Base-by-base conservation (phyloP, 2,797 vertebrate species). In the Sylvilagus floridanus region DNA sequence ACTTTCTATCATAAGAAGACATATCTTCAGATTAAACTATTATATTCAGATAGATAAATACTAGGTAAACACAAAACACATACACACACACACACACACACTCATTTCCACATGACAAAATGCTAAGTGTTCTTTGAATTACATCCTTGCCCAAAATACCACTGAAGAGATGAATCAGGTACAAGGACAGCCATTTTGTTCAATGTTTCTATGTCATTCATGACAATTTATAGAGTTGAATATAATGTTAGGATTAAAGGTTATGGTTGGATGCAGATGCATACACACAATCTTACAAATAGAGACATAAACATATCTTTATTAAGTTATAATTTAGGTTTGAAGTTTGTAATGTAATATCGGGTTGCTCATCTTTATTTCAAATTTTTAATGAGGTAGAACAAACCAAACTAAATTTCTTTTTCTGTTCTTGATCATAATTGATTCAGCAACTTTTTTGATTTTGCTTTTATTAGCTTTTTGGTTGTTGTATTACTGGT, bases 31-130 rank as follows among this genome's bases (percentile, higher is more conserved):
- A 14, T 93, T 71, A 71, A n/a, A 86, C 16, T 93, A 11, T 91
- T 71, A 77, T 87, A 72, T 69, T 90, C 50, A 75, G n/a, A 65
- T 30, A 89, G 66, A 69, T 90, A 54, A 96, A 78, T 30, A 75
- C 30, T 17, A 87, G 42, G 63, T 63, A 79, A 1, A 17, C 60
- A 60, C 91, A 88, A 84, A 66, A 42, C 60, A 68, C 42, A 47
- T 66, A 68, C 42, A 47, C 42, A 47, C 42, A 47, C 42, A 42
- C 37, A 42, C 42, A 47, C 42, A 9, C 42, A 47, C 19, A 21
- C 54, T 16, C 54, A 57, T 5, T 57, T 16, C 22, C 14, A n/a
- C 2, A 28, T 52, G 11, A 88, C 2, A 42, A 94, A 95, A 77
- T 28, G 11, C 88, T 75, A 30, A 89, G 16, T 47, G 47, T 35